Base-by-base conservation (phyloP, 2,888 invertebrate species). In the Petrophora chlorosata region DNA sequence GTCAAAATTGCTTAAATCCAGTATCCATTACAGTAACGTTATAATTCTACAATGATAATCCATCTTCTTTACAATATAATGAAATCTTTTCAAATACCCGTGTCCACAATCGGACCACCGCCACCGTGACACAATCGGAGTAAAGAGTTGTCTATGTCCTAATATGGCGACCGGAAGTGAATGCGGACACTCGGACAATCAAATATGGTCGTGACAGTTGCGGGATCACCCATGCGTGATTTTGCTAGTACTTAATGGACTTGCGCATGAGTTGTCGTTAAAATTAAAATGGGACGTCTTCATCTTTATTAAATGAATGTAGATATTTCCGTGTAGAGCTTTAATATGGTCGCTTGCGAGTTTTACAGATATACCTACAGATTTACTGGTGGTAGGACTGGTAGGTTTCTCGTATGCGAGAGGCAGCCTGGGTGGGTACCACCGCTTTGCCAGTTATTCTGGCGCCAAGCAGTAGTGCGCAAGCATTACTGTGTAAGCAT, bases 61-160 rank as follows among this genome's bases (percentile, higher is more conserved):
- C 40, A 57, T 57, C 54, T 57, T 51, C 40, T 38, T 49, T 41
- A 40, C 26, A 39, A 33, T 49, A 56, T 50, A 53, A 60, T 60
- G 55, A 53, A 46, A 46, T 39, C 40, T 44, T 49, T 35, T 34
- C 5, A 29, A 33, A 19, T 35, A 41, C 48, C 51, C 46, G 33
- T 41, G 50, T 39, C 50, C 54, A 41, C 53, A 49, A 40, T 26
- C 35, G 58, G 74, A 73, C 74, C 74, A 73, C 73, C 73, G 63
- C 74, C 74, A 73, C 73, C 73, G 63, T 62, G 66, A 61, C 57
- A 50, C 29, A 47, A 12, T 47, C 56, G 50, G 10, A 1, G 15
- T 12, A 70, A 67, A 67, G 68, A 66, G 67, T 67, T 65, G 58
- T 23, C 8, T 25, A n/a, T n/a, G n/a, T 53, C 38, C 44, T 5